Percentiles rank a stretch among this genome's conserved stretches.
These are phyloP conservation scores for Raja brachyura DNA, from an alignment of 2,113 vertebrate species.

Conservation along the genomic window DNA sequence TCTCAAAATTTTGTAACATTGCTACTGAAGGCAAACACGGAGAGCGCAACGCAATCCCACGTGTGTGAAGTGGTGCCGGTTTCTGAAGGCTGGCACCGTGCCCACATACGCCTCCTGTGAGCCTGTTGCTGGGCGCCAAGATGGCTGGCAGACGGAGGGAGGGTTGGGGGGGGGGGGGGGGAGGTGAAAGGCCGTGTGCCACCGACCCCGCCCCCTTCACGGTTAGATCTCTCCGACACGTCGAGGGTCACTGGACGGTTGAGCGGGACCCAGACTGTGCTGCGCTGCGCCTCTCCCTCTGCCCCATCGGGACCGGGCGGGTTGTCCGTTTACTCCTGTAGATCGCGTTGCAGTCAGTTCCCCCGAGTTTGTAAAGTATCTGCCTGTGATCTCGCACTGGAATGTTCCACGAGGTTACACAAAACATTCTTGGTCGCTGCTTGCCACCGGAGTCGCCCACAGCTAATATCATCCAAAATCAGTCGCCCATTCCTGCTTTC, in stretches of 20 bases:
- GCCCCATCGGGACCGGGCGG: neutral
- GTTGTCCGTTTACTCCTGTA: neutral
- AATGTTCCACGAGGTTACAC: neutral
- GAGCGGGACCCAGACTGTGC: no score
- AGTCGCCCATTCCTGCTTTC: no score
- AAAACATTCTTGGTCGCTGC: neutral
- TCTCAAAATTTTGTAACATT: no score
- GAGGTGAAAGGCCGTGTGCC: neutral
- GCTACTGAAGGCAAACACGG: neutral
- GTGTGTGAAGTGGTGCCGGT: neutral
- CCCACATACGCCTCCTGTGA: neutral
- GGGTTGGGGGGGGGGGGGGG: no score
- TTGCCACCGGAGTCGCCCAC: neutral
- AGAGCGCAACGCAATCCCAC: neutral
- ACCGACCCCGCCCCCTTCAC: neutral
- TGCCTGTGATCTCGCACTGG: neutral
- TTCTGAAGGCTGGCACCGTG: neutral
- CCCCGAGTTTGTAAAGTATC: neutral
- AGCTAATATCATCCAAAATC: no score
- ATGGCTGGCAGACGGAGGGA: no score
- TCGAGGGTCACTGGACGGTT: no score
- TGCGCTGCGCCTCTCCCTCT: neutral
- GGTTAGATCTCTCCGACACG: no score
- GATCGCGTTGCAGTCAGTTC: neutral
- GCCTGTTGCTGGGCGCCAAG: neutral